Percentiles rank a stretch among this genome's conserved stretches.
Conservation (phyloP, 2,888 invertebrate genomes). For the Hydrotaea diabolus region DNA sequence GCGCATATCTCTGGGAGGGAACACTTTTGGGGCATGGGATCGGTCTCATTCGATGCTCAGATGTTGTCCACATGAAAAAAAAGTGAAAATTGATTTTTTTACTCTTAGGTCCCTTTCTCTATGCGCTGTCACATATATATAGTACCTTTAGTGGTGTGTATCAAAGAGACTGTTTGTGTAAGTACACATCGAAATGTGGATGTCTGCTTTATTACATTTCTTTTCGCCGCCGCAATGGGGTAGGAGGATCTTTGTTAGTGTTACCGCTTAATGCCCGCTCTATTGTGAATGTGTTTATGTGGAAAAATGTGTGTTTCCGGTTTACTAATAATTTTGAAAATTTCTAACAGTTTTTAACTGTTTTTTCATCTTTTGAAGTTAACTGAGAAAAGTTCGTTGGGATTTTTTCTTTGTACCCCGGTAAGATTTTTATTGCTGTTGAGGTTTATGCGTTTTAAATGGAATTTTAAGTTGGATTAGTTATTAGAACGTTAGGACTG, state of each 20-base stretch:
- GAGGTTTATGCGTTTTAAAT: constrained; percentile 16
- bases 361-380: not conserved
- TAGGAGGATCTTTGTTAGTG: constrained; percentile 20
- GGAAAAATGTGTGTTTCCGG: constrained; percentile 25
- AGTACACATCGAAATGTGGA: not conserved
- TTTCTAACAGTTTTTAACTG: not conserved
- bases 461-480: not conserved
- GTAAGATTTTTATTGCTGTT: not conserved
- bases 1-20: too few relatives aligned
- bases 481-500: not conserved
- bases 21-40: too few relatives aligned
- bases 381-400: not conserved
- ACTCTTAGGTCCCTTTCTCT: too few relatives aligned
- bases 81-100: too few relatives aligned
- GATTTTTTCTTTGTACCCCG: not conserved
- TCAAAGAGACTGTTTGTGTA: too few relatives aligned
- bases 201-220: constrained; percentile 26
- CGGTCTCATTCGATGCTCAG: too few relatives aligned
- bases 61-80: too few relatives aligned
- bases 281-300: not conserved
- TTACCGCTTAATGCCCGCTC: constrained; percentile 10
- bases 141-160: not conserved
- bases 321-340: constrained; percentile 20
- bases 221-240: not conserved
- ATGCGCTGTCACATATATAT: too few relatives aligned